Percentiles rank a stretch among this genome's conserved stretches.
Conservation (phyloP, 2,888 invertebrate genomes). For the Lepeophtheirus nordmannii region DNA sequence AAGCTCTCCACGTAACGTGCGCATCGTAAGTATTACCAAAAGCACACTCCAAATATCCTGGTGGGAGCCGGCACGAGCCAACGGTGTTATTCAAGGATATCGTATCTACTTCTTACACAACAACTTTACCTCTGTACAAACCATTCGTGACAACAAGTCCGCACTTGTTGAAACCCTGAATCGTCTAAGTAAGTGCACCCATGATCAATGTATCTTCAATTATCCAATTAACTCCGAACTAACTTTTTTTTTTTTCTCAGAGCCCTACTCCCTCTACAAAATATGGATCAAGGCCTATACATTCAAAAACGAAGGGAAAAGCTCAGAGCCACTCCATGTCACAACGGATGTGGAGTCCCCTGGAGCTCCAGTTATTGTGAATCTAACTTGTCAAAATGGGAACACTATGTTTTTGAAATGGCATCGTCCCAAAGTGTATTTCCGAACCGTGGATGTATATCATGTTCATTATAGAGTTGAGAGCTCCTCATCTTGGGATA, state of each 20-base stretch:
- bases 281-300: conserved; percentile 73
- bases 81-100: conserved; percentile 57
- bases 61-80: conserved; percentile 53
- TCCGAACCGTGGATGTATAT: conserved; percentile 22
- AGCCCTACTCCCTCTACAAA: conserved; percentile 65
- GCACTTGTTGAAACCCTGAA: conserved; percentile 15
- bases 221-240: too few species aligned
- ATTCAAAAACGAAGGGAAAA: conserved; percentile 53
- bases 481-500: conserved; percentile 12
- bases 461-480: conserved; percentile 17
- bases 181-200: conserved; percentile 13
- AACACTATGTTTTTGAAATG: conserved; percentile 68
- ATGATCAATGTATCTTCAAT: too few species aligned
- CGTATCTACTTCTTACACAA: conserved; percentile 51
- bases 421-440: conserved; percentile 56
- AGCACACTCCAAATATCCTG: conserved; percentile 61
- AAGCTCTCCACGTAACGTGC: conserved; percentile 61
- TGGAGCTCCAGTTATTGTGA: conserved; percentile 57
- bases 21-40: conserved; percentile 55
- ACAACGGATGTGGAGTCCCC: conserved; percentile 71
- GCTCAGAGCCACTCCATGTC: conserved; percentile 54
- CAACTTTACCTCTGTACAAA: conserved; percentile 50
- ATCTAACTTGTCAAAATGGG: conserved; percentile 62
- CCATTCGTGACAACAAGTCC: conserved; percentile 33
- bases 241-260: conserved; percentile 43